Conservation (phyloP, 1,140 invertebrate genomes). For the Asobara japonica region DNA sequence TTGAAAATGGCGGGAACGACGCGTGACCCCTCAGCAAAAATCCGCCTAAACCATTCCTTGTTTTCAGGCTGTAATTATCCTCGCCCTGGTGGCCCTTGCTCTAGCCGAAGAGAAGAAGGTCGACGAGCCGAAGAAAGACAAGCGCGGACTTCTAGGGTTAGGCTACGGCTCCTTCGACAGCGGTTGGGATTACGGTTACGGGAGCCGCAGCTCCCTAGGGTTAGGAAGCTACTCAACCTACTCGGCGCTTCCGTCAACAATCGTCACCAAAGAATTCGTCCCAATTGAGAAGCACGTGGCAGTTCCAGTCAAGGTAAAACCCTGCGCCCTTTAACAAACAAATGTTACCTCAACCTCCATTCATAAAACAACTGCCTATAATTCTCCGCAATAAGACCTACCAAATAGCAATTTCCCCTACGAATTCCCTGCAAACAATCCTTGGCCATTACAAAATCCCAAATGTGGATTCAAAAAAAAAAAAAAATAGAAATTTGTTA, state of each 20-base stretch:
- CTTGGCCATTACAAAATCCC: too few species aligned
- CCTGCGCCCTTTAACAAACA: not conserved
- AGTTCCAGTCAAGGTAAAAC: constrained; percentile 55
- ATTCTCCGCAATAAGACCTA: too few species aligned
- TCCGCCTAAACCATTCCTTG: too few species aligned
- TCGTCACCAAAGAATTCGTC: constrained; percentile 58
- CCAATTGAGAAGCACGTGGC: constrained; percentile 58
- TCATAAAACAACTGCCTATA: too few species aligned
- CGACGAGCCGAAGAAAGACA: constrained; percentile 49
- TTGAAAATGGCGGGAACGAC: too few species aligned
- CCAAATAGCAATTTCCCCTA: too few species aligned
- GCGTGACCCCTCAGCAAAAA: too few species aligned
- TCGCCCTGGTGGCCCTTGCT: constrained; percentile 52
- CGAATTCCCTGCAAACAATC: too few species aligned
- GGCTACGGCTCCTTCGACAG: constrained; percentile 48
- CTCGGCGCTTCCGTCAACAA: constrained; percentile 32
- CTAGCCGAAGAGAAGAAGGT: constrained; percentile 43
- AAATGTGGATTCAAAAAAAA: too few species aligned
- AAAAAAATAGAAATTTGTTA: too few species aligned
- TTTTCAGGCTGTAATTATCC: constrained; percentile 47
- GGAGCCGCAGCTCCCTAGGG: not conserved
- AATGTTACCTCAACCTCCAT: not conserved
- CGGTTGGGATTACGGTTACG: constrained; percentile 31
- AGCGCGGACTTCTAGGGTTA: constrained; percentile 54
- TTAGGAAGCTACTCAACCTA: constrained; percentile 6